Conservation (phyloP, 2,797 vertebrate genomes). For the Sorex maritimensis region DNA sequence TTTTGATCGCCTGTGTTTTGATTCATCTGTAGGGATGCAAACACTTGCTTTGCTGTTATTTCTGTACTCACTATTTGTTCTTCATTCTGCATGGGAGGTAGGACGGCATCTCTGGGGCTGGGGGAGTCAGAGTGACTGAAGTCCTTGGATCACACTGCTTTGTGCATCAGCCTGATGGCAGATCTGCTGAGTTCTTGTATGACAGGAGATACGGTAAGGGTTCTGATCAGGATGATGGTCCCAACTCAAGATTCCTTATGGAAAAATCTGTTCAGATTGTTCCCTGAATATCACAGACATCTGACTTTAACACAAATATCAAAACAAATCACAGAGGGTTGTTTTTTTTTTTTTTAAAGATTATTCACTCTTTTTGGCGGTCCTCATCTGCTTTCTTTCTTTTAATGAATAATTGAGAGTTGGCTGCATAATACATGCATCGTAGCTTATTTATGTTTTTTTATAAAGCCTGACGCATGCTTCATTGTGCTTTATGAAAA, state of each 20-base stretch:
- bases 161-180: background rate
- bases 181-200: background rate
- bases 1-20: conserved; percentile 18
- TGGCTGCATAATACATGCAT: conserved; percentile 65
- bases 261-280: conserved; percentile 33
- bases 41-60: background rate
- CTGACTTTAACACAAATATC: conserved; percentile 64
- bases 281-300: conserved; percentile 5
- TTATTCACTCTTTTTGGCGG: conserved; percentile 62
- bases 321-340: conserved; percentile 53
- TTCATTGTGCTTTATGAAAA: conserved; percentile 81
- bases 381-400: conserved; percentile 65
- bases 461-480: conserved; percentile 66
- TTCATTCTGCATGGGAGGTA: background rate
- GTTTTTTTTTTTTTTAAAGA: background rate
- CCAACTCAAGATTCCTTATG: background rate
- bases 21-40: conserved; percentile 9
- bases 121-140: background rate
- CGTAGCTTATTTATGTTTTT: conserved; percentile 78
- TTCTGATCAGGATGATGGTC: background rate
- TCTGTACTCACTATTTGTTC: background rate
- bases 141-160: background rate
- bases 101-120: background rate
- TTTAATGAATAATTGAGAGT: conserved; percentile 73
- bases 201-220: background rate